Base-by-base conservation (phyloP, 2,888 invertebrate genomes). In the Dexiosoma caninum region DNA sequence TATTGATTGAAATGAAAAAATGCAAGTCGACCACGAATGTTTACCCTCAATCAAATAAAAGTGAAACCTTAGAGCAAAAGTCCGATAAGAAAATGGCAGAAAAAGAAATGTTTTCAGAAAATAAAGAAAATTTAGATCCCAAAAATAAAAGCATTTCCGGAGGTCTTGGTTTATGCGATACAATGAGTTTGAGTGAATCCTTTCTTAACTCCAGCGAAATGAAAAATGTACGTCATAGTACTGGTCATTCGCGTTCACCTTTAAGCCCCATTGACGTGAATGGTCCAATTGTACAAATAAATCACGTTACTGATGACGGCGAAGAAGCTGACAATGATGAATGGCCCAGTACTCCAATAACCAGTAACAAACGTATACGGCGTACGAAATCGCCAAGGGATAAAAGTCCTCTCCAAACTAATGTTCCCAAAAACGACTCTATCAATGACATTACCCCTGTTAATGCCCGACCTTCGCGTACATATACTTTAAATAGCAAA, bases 101-200 rank as follows among this genome's bases (percentile, higher is more conserved):
- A 2, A 59, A 72, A 3, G 79, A 84, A 27, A 30, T 72, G 12
- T 70, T 83, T 21, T 71, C 83, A 3, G 84, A 85, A 23, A 85
- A 87, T 76, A 89, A 89, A 49, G 89, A 89, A 74, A 88, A 89
- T 78, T 51, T 78, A 6, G 85, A 86, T 77, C 87, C 87, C 4
- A 78, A 81, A 49, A 49, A 32, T 8, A 69, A 72, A 51, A 78
- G 80, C 6, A 66, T 71, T 6, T 83, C 81, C 3, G 72, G 40
- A 3, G 72, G 74, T 4, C 9, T 14, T 21, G 55, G 32, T 5
- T 79, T 85, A 70, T 85, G 85, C 0, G 88, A 89, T 16, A 90
- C 89, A 0, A 79, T 87, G 72, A 89, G 89, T 55, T 89, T 90
- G 49, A 87, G 85, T 0, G 90, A 90, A 44, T 89, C 89, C 0